Evolutionary conservation across 92 coral and sea anemone species (phyloP), one percentile per base, ranked within the genome.

Genomic region (Phenganax marumi): DNA sequence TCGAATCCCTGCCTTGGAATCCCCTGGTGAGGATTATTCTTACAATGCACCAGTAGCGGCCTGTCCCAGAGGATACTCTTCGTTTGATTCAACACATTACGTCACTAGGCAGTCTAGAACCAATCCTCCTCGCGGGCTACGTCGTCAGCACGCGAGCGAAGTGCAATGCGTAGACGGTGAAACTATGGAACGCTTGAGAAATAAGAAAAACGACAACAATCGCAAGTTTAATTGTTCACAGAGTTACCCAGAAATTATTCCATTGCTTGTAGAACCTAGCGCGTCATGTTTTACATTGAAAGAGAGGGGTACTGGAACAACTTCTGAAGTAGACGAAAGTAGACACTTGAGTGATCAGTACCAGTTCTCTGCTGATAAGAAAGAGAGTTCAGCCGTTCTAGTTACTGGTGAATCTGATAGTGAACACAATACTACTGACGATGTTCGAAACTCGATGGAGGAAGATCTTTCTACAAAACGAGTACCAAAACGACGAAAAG

Each of bases 61-160:
- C 26, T 24, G 49, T 33, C 72, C 19, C 10, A 74, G 79, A 63
- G 79, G 60, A 22, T 74, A 74, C 62, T 74, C 79, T 51, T 74
- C 79, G 17, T 74, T 74, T 18, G 79, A 74, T 50, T 74, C 79
- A 16, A 56, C 26, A n/a, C 62, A 74, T 74, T 74, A 74, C 46
- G 62, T 74, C n/a, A 74, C 79, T 14, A 50, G 61, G 21, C 60
- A 47, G 19, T 74, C 81, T 9, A 12, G 39, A 52, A 55, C 68
- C 8, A 26, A 66, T 5, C 25, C 52, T 23, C 10, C 68, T 14
- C 68, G 26, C 57, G 49, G 52, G 2, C 23, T 56, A 3, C 43
- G 43, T 1, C 43, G 43, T 33, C 43, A 33, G 43, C 43, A 33
- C 43, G 5, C 43, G 43, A 33, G 43, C 5, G 43, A 33, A 33